Evolutionary conservation across 2,113 vertebrate species (phyloP), one percentile per base, ranked within the genome.

Genomic region (Periophthalmus modestus): DNA sequence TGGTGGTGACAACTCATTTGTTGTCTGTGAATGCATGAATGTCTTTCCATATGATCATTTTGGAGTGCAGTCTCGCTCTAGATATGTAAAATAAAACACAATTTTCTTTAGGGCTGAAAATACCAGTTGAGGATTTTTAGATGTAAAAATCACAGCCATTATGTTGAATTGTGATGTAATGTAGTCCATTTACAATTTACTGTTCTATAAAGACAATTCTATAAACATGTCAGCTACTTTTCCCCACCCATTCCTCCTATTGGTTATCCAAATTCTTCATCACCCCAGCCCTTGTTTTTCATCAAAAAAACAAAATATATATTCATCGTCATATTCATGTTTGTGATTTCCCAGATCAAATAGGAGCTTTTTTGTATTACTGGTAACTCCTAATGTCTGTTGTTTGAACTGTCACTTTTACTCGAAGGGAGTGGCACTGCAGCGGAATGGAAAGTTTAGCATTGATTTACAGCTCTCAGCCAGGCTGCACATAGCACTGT

Each of bases 1-100:
- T 23, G 58, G n/a, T 78, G 39, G 48, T 77, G 46, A 59, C 68
- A 62, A n/a, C n/a, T n/a, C 68, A 19, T 74, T n/a, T 81, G 71
- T 47, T 70, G 34, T 61, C 63, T 0, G 7, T 69, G 67, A n/a
- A 74, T 14, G 12, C 34, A 18, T 16, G 28, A 58, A 23, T 4
- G 16, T 52, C 5, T 52, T 52, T 52, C 16, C 7, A 1, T 52
- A 18, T 58, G 46, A 72, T 43, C 69, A 72, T 61, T 34, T 6
- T n/a, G 54, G 54, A 39, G n/a, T 39, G 16, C 48, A 19, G 5
- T 16, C 16, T 52, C 16, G 4, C 48, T 52, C 16, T 19, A 52
- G 48, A 52, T 18, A 48, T 34, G 46, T 52, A 3, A 21, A 9
- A 14, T 43, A 23, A 28, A 24, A 75, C 36, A 36, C 19, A 7